Evolutionary conservation across 2,113 vertebrate species (phyloP).

Genomic region (Natator depressus): DNA sequence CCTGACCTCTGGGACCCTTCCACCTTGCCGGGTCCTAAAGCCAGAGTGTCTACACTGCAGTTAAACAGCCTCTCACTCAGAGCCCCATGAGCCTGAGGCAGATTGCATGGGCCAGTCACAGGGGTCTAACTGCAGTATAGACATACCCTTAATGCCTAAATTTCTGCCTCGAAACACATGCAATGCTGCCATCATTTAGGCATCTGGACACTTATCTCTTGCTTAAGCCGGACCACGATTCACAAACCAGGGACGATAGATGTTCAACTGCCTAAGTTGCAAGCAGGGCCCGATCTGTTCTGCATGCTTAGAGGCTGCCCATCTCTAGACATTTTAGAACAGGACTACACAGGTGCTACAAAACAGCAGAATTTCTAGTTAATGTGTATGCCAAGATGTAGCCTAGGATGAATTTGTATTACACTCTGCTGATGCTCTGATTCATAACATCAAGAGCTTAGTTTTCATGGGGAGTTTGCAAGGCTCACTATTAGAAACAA

Average conservation of each 20-base stretch:
- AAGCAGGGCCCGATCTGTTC: neutral
- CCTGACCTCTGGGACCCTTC: neutral
- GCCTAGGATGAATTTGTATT: neutral
- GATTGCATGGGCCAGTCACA: neutral
- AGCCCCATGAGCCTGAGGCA: neutral
- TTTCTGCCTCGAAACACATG: neutral
- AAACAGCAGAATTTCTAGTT: neutral
- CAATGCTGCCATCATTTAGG: neutral
- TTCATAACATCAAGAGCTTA: neutral
- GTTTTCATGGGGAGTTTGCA: neutral
- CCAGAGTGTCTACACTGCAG: neutral
- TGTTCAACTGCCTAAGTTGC: neutral
- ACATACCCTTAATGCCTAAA: neutral
- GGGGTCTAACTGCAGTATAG: neutral
- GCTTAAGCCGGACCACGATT: neutral
- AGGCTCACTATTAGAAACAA: neutral
- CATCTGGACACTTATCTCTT: neutral
- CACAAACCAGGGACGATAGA: neutral
- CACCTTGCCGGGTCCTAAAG: neutral
- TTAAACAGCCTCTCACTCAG: neutral
- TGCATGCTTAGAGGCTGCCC: neutral
- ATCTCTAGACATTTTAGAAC: neutral
- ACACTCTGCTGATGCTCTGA: neutral
- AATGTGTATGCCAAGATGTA: neutral
- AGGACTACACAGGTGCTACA: neutral